Evolutionary conservation across 2,888 invertebrate genomes (phyloP), one percentile per base, ranked within the genome.

Genomic region (Branchellion lobata): DNA sequence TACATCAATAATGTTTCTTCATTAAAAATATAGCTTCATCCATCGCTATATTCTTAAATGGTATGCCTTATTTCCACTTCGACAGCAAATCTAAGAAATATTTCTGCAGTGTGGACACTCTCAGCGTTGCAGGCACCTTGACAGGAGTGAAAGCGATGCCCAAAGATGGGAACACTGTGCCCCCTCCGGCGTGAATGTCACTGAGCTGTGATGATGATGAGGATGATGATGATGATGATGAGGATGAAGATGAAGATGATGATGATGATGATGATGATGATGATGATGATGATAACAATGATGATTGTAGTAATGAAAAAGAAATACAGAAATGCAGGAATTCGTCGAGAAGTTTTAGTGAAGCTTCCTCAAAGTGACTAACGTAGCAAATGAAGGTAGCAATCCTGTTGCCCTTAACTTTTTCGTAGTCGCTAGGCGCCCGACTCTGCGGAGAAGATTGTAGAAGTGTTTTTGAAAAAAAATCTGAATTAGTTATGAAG

Each of bases 111-210:
- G n/a, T n/a, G n/a, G n/a, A n/a, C n/a, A n/a, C n/a, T n/a, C n/a
- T n/a, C 40, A 40, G 5, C 40, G 14, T 40, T 14, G 18, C 8
- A 3, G 8, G 33, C 65, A 72, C 89, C 85, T 93, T 94, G 85
- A 91, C 91, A 0, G 99, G 98, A 90, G 92, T 93, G 79, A 98
- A 88, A 34, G 94, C 91, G 36, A 93, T 90, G n/a, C 93, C 93
- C 33, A 97, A 90, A 82, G 92, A 91, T 0, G 97, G 95, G 88
- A 99, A 99, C 27, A 98, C 98, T 0, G 98, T 99, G 5, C 96
- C 96, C 29, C 98, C 98, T 1, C 99, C 99, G 87, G 95, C 96
- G 78, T 93, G 92, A 31, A 98, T 97, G 86, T 97, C 95, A 82
- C 93, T 94, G 95, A 98, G 95, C 96, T 97, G 86, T 24, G 86